Percentiles rank a stretch among this genome's conserved stretches.
Conservation (phyloP, 2,113 vertebrate species). For the Centropus bengalensis region DNA sequence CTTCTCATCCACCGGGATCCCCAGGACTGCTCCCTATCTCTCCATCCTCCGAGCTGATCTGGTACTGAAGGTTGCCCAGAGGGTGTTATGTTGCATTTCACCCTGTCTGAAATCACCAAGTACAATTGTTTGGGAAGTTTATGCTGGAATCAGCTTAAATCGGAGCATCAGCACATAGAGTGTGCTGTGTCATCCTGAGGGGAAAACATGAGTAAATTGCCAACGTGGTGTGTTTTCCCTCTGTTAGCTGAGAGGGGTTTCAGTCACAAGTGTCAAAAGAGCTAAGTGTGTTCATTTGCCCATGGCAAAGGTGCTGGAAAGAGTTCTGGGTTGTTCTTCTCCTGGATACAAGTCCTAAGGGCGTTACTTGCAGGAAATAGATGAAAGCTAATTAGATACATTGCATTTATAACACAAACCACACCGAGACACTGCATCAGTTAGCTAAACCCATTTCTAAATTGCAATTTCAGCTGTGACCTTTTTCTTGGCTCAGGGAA, state of each 20-base stretch:
- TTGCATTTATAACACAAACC: background rate
- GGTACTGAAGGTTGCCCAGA: too few relatives aligned
- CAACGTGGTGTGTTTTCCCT: background rate
- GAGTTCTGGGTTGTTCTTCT: background rate
- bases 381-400: background rate
- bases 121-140: background rate
- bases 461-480: background rate
- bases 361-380: background rate
- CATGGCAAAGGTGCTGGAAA: background rate
- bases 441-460: background rate
- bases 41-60: too few relatives aligned
- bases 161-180: fast-evolving
- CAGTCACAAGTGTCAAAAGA: background rate
- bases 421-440: background rate
- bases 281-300: background rate
- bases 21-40: too few relatives aligned
- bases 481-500: background rate
- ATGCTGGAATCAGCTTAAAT: too few relatives aligned
- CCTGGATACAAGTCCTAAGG: background rate
- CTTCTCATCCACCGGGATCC: too few relatives aligned
- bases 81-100: background rate
- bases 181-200: fast-evolving
- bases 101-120: too few relatives aligned
- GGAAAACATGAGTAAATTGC: fast-evolving
- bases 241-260: background rate